These are phyloP conservation scores for Micromussa lordhowensis DNA, from an alignment of 92 coral and sea anemone species.

Conservation along the genomic window DNA sequence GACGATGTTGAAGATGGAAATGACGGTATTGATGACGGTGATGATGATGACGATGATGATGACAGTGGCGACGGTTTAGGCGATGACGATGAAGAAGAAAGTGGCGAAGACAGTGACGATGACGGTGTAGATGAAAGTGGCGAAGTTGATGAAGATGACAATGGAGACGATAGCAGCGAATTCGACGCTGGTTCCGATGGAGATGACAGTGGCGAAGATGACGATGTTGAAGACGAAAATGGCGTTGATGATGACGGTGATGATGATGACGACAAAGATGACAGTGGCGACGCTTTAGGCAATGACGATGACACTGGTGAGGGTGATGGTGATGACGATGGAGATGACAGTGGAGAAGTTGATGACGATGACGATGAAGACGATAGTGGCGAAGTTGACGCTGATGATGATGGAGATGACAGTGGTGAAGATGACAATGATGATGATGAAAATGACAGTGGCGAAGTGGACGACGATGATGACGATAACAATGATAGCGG, in stretches of 20 bases:
- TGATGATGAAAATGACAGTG: neutral
- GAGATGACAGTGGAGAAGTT: neutral
- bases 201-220: neutral
- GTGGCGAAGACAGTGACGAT: neutral
- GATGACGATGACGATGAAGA: neutral
- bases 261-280: neutral
- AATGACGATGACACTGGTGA: neutral
- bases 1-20: neutral
- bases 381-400: neutral
- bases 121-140: neutral
- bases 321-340: neutral
- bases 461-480: neutral
- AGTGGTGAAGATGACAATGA: neutral
- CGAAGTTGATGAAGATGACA: neutral
- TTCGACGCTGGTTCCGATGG: neutral
- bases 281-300: too few relatives aligned
- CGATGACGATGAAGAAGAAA: neutral
- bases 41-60: neutral
- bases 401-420: neutral
- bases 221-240: neutral
- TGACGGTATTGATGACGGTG: neutral
- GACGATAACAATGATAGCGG: neutral
- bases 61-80: neutral
- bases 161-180: neutral
- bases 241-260: neutral